Percentiles rank a stretch among this genome's conserved stretches.
Conservation (phyloP, 2,797 vertebrate species). For the Gadopsis bispinosus region DNA sequence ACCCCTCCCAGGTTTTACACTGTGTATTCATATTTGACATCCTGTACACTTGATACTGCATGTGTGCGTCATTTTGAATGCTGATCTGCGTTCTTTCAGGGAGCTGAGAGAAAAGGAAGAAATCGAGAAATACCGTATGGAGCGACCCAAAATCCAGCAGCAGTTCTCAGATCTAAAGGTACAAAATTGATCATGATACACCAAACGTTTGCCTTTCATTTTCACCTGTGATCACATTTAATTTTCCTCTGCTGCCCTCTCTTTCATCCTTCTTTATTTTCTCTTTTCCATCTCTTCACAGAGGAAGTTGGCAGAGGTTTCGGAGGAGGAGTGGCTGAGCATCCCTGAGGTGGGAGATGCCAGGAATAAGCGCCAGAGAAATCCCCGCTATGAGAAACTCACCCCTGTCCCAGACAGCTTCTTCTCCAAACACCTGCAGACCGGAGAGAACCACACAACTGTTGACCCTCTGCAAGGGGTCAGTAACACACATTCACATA, state of each 20-base stretch:
- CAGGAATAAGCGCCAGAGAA: conserved; percentile 97
- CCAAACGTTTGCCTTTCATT: neutral
- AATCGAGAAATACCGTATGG: conserved; percentile 99
- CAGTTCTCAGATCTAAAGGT: conserved; percentile 99
- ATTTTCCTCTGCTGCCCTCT: neutral
- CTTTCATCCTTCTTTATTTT: neutral
- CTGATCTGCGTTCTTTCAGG: conserved; percentile 72
- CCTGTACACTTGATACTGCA: neutral
- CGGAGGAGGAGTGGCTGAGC: conserved; percentile 98
- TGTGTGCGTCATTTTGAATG: neutral
- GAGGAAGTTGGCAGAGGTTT: conserved; percentile 96
- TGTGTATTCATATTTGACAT: neutral
- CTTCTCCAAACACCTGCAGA: conserved; percentile 96
- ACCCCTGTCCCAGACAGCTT: conserved; percentile 98
- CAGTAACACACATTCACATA: conserved; percentile 61
- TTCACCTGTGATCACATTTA: neutral
- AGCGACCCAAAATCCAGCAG: conserved; percentile 98
- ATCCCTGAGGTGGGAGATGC: conserved; percentile 98
- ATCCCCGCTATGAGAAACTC: conserved; percentile 96
- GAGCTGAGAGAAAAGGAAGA: conserved; percentile 98
- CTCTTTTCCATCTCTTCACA: conserved; percentile 62
- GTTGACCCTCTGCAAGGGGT: conserved; percentile 96
- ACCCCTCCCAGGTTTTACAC: neutral
- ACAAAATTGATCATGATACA: neutral
- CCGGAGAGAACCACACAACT: conserved; percentile 92